Evolutionary conservation across 2,113 vertebrate species (phyloP), one percentile per base, ranked within the genome.

Genomic region (Upupa epops): DNA sequence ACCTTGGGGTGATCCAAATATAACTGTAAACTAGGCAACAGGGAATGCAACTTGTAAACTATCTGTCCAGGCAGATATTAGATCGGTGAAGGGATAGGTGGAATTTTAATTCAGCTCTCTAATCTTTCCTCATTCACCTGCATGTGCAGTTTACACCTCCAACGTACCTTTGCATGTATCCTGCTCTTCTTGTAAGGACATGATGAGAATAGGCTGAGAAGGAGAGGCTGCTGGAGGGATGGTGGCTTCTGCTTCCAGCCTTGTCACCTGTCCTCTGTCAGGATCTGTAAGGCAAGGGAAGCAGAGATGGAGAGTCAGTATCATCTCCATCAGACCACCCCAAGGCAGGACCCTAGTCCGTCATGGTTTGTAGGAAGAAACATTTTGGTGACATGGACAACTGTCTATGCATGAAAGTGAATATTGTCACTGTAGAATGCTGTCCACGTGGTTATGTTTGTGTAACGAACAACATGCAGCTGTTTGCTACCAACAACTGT

Each of bases 161-260:
- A 19, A 34, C 46, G 1, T 78, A 97, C 96, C 95, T 95, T 95
- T 97, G 60, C 96, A 97, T 37, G 95, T 96, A 75, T 96, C 93
- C 74, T 93, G 52, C 61, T 96, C 95, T 15, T 88, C 94, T 65
- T 89, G 86, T 48, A 94, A 61, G 49, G 91, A 89, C 59, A 93
- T 69, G 24, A 82, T 28, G 15, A 56, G 80, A 25, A 18, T 64
- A 80, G 92, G 83, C 82, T 34, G 93, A 52, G 93, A 94, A 72
- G 29, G 92, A 54, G 77, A 77, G 26, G 34, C 88, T 46, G 90
- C 61, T 1, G 96, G 92, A 55, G 83, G 93, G 64, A 94, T 5
- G 17, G 95, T 96, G 79, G 93, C 70, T 87, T 92, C 92, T 6
- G 80, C 89, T 77, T 83, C 71, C 89, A 95, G 73, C n/a, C 76